Evolutionary conservation across 2,797 vertebrate genomes (phyloP).

Genomic region (Moxostoma hubbsi): DNA sequence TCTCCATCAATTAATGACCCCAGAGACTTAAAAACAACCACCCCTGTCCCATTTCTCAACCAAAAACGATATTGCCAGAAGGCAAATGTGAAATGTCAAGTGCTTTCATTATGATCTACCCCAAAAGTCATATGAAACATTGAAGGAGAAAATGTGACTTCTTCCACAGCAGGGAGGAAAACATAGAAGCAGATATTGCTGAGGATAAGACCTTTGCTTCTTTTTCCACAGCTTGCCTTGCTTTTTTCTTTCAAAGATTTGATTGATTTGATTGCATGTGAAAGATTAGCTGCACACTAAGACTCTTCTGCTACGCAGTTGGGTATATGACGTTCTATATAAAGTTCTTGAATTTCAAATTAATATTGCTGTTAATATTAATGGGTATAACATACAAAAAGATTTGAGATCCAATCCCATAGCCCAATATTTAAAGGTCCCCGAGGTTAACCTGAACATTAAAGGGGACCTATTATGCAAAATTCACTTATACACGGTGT

Average conservation of each 20-base stretch:
- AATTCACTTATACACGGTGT: too few relatives aligned
- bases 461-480: too few relatives aligned
- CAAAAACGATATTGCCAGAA: constrained; percentile 2
- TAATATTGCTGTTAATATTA: background rate
- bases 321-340: constrained; percentile 5
- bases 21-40: constrained; percentile 10
- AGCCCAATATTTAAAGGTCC: background rate
- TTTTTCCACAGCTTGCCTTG: background rate
- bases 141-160: constrained; percentile 30
- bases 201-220: constrained; percentile 31
- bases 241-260: constrained; percentile 14
- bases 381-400: background rate
- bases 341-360: background rate
- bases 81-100: constrained; percentile 41
- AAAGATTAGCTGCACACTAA: too few relatives aligned
- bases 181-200: constrained; percentile 45
- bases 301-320: background rate
- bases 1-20: constrained; percentile 34
- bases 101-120: constrained; percentile 41
- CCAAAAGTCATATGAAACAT: constrained; percentile 24
- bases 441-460: background rate
- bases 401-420: background rate
- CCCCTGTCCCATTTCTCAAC: constrained; percentile 33
- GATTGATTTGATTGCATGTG: constrained; percentile 6
- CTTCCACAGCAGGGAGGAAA: constrained; percentile 33